Percentiles rank a stretch among this genome's conserved stretches.
These are phyloP conservation scores for Papilio dardanus DNA, from an alignment of 1,140 invertebrate genomes.

Conservation along the genomic window DNA sequence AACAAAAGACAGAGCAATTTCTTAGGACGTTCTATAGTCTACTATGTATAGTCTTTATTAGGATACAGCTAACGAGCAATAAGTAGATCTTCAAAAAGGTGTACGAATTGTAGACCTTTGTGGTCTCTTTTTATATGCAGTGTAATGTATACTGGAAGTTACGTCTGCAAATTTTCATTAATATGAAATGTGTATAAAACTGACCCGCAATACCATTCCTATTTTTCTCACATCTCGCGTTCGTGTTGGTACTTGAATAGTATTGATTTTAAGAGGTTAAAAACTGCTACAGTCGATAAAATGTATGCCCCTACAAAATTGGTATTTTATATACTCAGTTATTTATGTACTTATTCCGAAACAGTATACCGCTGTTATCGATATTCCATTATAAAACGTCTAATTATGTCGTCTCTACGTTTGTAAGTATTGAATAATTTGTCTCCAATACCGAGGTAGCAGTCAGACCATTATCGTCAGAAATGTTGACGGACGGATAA, in stretches of 20 bases:
- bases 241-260: conserved; percentile 44
- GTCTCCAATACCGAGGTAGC: conserved; percentile 58
- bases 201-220: neutral
- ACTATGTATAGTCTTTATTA: no score
- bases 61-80: no score
- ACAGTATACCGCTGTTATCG: conserved; percentile 50
- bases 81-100: no score
- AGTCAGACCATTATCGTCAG: conserved; percentile 50
- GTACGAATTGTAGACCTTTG: no score
- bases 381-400: conserved; percentile 52
- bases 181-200: neutral
- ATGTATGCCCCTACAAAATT: conserved; percentile 55
- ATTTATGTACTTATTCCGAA: conserved; percentile 48
- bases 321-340: conserved; percentile 54
- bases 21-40: no score
- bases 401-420: conserved; percentile 60
- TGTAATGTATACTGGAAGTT: neutral
- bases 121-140: no score
- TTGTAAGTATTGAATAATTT: conserved; percentile 57
- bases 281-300: conserved; percentile 51
- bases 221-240: neutral
- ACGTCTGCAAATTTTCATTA: neutral
- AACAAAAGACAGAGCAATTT: neutral
- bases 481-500: conserved; percentile 57
- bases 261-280: conserved; percentile 63